phyloP scores from a whole-genome alignment of 2,797 vertebrate genomes.

The Notolabrus celidotus region DNA sequence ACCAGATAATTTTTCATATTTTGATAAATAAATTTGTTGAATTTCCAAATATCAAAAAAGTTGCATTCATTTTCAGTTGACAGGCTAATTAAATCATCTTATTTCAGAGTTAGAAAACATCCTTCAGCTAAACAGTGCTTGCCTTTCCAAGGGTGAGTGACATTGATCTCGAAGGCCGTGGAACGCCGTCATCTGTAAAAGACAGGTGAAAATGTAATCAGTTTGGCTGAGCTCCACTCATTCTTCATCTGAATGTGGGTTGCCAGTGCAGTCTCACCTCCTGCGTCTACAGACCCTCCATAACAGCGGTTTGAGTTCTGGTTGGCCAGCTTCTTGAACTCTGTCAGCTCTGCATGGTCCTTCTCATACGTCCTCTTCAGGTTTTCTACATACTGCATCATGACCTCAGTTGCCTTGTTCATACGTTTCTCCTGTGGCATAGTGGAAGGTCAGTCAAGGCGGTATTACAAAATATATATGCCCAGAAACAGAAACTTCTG shows the following conservation, averaged over 20 bases:
- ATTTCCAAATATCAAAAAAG: neutral
- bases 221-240: neutral
- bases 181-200: constrained; percentile 92
- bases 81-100: neutral
- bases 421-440: constrained; percentile 94
- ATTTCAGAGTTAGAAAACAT: constrained; percentile 10
- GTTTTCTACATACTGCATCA: constrained; percentile 99
- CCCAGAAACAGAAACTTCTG: neutral
- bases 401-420: constrained; percentile 98
- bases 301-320: constrained; percentile 97
- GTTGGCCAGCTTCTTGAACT: constrained; percentile 98
- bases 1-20: neutral
- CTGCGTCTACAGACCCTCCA: constrained; percentile 87
- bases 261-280: constrained; percentile 69
- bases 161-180: constrained; percentile 93
- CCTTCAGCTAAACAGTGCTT: neutral
- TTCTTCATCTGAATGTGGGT: neutral
- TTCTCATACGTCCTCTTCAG: constrained; percentile 98
- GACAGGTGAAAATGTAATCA: constrained; percentile 18
- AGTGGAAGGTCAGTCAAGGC: constrained; percentile 6
- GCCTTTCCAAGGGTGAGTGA: constrained; percentile 98
- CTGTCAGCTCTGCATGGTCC: constrained; percentile 96
- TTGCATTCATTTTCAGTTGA: no score
- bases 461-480: neutral
- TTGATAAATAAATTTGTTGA: neutral